Base-by-base conservation (phyloP, 2,797 vertebrate species). In the Taenioides sp. region DNA sequence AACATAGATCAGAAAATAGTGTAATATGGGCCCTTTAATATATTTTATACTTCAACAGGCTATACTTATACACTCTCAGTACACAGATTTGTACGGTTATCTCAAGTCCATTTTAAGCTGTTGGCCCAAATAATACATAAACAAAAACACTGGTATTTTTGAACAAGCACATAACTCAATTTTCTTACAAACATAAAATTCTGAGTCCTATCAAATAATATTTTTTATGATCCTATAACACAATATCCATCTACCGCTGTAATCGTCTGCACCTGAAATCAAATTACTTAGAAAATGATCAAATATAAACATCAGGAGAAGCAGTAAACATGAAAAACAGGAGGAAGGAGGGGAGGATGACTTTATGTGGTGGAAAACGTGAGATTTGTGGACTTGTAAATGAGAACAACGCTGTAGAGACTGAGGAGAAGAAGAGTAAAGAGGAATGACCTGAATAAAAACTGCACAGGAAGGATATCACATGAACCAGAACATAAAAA, bases 371-470 rank as follows among this genome's bases (percentile, higher is more conserved):
- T 67, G 34, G 75, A 72, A 75, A 70, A 80, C 65, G 73, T 40
- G 61, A 83, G 84, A 83, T 72, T 63, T 43, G 68, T 84, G 75
- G 79, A 78, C 76, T 77, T n/a, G 75, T 75, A 67, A 83, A 86
- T 81, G 79, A 67, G 67, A 67, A 74, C 58, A 43, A 67, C 67
- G 55, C 67, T 72, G 73, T 69, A 1, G 69, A 76, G 75, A 77
- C 34, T 71, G 61, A 34, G 72, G 70, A 58, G 50, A 20, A 68
- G 70, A 47, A 72, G 22, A 37, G 34, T 10, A 20, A 70, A 71
- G 54, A 70, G 23, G 50, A 63, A 75, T 69, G 81, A 66, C 76
- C 72, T 49, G 78, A 84, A 80, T 86, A 77, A 82, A 70, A 79
- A 79, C 67, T 65, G 70, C 43, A 5, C 43, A 10, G 71, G 71